Evolutionary conservation across 2,113 vertebrate species (phyloP).

Genomic region (Camelus dromedarius): DNA sequence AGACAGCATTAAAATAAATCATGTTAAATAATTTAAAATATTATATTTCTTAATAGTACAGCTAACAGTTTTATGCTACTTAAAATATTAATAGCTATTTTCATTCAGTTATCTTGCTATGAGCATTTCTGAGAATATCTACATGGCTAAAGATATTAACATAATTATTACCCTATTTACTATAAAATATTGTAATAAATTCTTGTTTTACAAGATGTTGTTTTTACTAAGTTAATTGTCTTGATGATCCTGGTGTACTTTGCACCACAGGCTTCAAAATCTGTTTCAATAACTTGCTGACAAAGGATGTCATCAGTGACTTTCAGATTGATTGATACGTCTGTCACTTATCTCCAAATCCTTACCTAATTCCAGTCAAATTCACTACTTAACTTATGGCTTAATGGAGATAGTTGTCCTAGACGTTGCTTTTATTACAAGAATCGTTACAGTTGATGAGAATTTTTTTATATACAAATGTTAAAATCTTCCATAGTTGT

Average conservation of each 20-base stretch:
- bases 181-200: not conserved
- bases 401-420: not conserved
- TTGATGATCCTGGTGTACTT: not conserved
- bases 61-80: not conserved
- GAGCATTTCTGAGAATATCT: not conserved
- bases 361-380: not conserved
- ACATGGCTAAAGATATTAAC: not conserved
- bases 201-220: not conserved
- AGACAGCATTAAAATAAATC: not conserved
- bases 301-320: not conserved
- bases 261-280: not conserved
- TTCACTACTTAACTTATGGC: not conserved
- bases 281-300: not conserved
- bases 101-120: not conserved
- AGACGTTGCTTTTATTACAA: not conserved
- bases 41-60: not conserved
- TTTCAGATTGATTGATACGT: not conserved
- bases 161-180: not conserved
- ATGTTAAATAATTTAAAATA: not conserved
- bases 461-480: not conserved
- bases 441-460: not conserved
- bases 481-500: not conserved
- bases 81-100: not conserved
- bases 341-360: not conserved
- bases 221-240: not conserved